phyloP scores from a whole-genome alignment of 2,113 vertebrate genomes.

The Lethenteron reissneri region DNA sequence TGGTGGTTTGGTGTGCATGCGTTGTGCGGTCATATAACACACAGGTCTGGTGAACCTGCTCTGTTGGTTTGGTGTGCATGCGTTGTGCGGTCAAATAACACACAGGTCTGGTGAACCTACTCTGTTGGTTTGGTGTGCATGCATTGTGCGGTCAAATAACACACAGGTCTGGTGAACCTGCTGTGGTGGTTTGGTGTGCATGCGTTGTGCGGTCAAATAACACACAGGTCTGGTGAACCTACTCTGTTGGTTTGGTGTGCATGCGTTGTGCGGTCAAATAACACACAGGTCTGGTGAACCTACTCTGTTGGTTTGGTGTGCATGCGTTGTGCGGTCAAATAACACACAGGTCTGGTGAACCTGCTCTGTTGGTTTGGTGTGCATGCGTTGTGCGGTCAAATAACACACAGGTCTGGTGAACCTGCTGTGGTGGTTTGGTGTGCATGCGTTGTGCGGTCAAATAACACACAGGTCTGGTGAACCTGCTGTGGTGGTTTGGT shows the following conservation, averaged over 20 bases:
- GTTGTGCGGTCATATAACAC: background rate
- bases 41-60: conserved; percentile 54
- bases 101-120: conserved; percentile 16
- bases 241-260: no score
- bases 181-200: conserved; percentile 52
- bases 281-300: no score
- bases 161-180: conserved; percentile 50
- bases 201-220: background rate
- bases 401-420: conserved; percentile 44
- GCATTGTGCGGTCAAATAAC: background rate
- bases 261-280: no score
- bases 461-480: conserved; percentile 38
- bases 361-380: conserved; percentile 60
- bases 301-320: no score
- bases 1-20: conserved; percentile 49
- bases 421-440: conserved; percentile 60
- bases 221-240: no score
- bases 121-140: conserved; percentile 52
- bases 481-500: conserved; percentile 69
- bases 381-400: background rate
- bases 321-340: no score
- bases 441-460: background rate
- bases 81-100: background rate
- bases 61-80: conserved; percentile 49
- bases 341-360: conserved; percentile 45